phyloP scores from a whole-genome alignment of 53 echinoderm and acorn worm species.

The Temnopleurus reevesii region DNA sequence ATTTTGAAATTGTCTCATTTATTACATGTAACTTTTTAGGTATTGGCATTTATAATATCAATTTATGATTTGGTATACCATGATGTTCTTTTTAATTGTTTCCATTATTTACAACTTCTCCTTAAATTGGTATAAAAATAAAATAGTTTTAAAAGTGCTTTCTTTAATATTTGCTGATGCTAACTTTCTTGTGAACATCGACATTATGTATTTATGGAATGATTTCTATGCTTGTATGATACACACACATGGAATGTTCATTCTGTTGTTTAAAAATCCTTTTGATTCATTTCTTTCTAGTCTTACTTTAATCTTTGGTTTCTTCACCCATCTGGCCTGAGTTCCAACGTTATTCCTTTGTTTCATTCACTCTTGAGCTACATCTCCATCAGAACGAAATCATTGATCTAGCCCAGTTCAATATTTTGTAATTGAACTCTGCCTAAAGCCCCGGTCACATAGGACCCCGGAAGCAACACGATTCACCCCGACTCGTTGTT shows the following conservation, averaged over 20 bases:
- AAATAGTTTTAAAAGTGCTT: conserved; percentile 23
- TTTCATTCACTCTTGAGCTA: conserved; percentile 25
- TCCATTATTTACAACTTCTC: not conserved
- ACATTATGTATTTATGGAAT: conserved; percentile 49
- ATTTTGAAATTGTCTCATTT: too few species aligned
- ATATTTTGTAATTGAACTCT: too few species aligned
- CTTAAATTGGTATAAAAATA: not conserved
- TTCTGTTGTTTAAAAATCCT: not conserved
- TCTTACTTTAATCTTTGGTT: conserved; percentile 29
- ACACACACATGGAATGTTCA: conserved; percentile 44
- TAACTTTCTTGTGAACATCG: conserved; percentile 36
- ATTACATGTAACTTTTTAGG: too few species aligned
- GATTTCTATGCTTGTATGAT: conserved; percentile 47
- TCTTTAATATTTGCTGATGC: conserved; percentile 56
- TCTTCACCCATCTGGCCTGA: conserved; percentile 13
- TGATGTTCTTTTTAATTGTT: conserved; percentile 35
- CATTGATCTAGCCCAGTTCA: too few species aligned
- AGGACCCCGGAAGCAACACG: too few species aligned
- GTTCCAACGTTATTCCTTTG: conserved; percentile 8
- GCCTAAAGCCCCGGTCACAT: too few species aligned
- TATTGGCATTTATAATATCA: not conserved
- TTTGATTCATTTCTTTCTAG: conserved; percentile 28
- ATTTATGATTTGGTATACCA: not conserved
- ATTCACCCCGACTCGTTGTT: too few species aligned
- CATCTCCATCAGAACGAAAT: too few species aligned